Percentiles rank a stretch among this genome's conserved stretches.
phyloP scores from a whole-genome alignment of 2,113 vertebrate species.

The Macroglossus sobrinus region DNA sequence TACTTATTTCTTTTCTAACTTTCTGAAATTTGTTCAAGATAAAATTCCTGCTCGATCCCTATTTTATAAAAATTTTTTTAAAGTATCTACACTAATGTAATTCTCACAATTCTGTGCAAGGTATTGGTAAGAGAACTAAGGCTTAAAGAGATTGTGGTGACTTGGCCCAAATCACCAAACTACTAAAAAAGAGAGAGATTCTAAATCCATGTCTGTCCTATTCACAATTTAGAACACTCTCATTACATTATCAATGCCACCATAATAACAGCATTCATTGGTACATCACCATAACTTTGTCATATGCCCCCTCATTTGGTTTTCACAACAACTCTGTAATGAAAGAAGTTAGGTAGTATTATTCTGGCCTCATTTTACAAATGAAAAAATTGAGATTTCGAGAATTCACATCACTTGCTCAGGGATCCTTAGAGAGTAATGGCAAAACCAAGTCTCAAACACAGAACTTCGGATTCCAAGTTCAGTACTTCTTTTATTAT shows the following conservation, averaged over 20 bases:
- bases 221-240: neutral
- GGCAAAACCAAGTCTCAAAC: neutral
- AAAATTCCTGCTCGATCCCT: neutral
- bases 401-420: neutral
- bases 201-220: neutral
- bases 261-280: neutral
- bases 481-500: neutral
- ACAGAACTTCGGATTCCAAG: neutral
- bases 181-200: neutral
- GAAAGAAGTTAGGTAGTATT: neutral
- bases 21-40: slow-evolving; percentile 9
- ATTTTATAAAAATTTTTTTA: slow-evolving; percentile 1
- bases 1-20: slow-evolving; percentile 20
- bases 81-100: neutral
- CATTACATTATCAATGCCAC: neutral
- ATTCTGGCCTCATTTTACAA: neutral
- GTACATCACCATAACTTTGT: neutral
- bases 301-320: neutral
- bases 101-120: neutral
- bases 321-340: neutral
- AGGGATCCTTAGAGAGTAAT: neutral
- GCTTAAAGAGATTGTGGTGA: neutral
- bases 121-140: neutral
- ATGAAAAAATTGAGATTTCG: neutral
- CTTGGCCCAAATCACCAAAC: neutral